Evolutionary conservation across 2,113 vertebrate genomes (phyloP).

Genomic region (Podarcis raffonei): DNA sequence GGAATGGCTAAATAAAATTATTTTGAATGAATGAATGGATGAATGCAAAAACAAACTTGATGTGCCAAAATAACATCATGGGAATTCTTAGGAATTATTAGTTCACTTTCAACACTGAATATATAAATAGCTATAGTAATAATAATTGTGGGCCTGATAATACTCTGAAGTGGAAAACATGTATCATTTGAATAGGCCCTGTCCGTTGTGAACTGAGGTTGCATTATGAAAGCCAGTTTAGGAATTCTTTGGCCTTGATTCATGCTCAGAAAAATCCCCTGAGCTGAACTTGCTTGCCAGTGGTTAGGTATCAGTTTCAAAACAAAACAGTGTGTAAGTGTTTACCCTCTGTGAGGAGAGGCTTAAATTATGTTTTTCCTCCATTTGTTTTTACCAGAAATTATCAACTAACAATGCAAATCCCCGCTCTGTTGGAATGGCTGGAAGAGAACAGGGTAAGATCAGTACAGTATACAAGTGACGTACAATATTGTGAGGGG

Average conservation of each 20-base stretch:
- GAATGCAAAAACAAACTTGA: too few species aligned
- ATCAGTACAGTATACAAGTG: slow-evolving; percentile 45
- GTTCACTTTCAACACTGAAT: background rate
- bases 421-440: slow-evolving; percentile 6
- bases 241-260: slow-evolving; percentile 20
- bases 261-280: slow-evolving; percentile 2
- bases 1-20: background rate
- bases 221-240: slow-evolving; percentile 10
- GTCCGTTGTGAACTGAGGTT: rapidly evolving
- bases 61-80: background rate
- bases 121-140: slow-evolving; percentile 29
- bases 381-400: slow-evolving; percentile 42
- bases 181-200: background rate
- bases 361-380: slow-evolving; percentile 47
- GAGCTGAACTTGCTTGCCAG: slow-evolving; percentile 13
- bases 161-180: background rate
- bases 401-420: slow-evolving; percentile 51
- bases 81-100: background rate
- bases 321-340: background rate
- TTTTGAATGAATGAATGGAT: background rate
- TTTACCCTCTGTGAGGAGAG: slow-evolving; percentile 50
- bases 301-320: background rate
- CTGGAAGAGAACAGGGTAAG: slow-evolving; percentile 33
- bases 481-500: background rate
- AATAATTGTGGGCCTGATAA: background rate